These are phyloP conservation scores for Tor tambroides DNA, from an alignment of 2,113 vertebrate genomes.

Conservation along the genomic window DNA sequence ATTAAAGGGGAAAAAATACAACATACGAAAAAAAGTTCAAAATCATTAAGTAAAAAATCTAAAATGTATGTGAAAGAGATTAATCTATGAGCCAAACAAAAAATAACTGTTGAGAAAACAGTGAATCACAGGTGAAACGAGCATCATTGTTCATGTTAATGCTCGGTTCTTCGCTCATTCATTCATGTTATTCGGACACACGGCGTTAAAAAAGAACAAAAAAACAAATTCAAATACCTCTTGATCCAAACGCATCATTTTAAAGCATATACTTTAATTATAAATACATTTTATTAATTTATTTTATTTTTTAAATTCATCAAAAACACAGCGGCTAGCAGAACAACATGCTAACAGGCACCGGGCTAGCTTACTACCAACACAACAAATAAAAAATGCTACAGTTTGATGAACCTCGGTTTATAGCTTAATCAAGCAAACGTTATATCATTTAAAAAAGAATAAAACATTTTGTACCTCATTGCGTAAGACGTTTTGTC, in stretches of 20 bases:
- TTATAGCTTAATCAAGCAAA: neutral
- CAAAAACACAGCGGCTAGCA: neutral
- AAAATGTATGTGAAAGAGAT: too few species aligned
- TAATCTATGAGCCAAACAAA: too few species aligned
- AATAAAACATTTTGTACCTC: slow-evolving; percentile 49
- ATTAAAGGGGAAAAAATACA: too few species aligned
- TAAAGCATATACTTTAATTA: neutral
- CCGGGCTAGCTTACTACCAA: neutral
- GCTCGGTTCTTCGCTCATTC: neutral
- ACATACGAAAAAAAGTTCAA: too few species aligned
- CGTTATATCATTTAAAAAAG: neutral
- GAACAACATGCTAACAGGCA: slow-evolving; percentile 7
- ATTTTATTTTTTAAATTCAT: neutral
- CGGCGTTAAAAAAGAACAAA: neutral
- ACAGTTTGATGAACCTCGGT: rapidly evolving
- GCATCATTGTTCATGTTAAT: neutral
- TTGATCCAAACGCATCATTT: neutral
- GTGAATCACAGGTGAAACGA: neutral
- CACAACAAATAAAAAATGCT: too few species aligned
- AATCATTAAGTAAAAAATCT: too few species aligned
- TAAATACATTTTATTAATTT: too few species aligned
- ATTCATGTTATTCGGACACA: neutral
- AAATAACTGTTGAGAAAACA: too few species aligned
- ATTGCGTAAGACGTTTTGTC: slow-evolving; percentile 69
- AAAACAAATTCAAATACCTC: neutral